These are phyloP conservation scores for Halichoerus grypus DNA, from an alignment of 2,113 vertebrate genomes.

Conservation along the genomic window DNA sequence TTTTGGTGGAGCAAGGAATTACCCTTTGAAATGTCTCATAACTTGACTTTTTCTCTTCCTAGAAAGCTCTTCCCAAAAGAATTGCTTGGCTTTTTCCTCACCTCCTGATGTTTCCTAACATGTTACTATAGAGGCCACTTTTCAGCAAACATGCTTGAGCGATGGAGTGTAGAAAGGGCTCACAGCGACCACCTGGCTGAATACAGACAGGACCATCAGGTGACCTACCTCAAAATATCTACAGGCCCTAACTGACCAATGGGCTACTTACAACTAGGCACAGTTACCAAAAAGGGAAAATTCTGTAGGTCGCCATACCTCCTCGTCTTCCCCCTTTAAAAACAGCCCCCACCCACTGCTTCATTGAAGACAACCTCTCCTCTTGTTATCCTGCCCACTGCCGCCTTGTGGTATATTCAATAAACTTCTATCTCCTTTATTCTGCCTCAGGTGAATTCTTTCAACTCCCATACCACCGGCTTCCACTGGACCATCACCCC, in stretches of 20 bases:
- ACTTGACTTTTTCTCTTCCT: not conserved
- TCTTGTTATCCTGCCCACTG: not conserved
- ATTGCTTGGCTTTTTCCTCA: not conserved
- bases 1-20: constrained; percentile 3
- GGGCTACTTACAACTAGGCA: not conserved
- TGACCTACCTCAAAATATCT: not conserved
- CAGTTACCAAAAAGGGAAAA: not conserved
- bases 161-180: not conserved
- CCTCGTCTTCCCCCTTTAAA: not conserved
- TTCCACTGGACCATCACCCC: not conserved
- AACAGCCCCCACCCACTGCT: not conserved
- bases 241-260: not conserved
- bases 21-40: not conserved
- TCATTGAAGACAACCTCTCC: not conserved
- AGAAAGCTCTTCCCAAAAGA: not conserved
- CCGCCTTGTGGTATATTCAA: not conserved
- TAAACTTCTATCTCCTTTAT: not conserved
- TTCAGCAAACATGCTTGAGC: not conserved
- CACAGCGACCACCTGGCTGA: not conserved
- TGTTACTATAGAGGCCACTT: not conserved
- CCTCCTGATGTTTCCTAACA: not conserved
- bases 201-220: not conserved
- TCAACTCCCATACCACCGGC: not conserved
- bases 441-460: not conserved
- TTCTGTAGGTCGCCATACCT: not conserved